Conservation (phyloP, 2,888 invertebrate species). For the Mesorhabditis sp. region DNA sequence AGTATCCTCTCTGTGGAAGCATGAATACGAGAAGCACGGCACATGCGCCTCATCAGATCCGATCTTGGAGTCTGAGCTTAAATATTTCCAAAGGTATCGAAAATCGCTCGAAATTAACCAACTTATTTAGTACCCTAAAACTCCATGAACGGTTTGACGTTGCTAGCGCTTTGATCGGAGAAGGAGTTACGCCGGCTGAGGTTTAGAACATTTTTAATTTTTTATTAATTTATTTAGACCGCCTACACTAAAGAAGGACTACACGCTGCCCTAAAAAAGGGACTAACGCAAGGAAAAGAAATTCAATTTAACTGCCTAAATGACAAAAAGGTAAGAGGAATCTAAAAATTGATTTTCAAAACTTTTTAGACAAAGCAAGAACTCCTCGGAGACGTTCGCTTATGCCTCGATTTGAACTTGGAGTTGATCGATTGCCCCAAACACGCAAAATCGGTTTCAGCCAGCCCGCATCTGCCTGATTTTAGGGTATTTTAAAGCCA, state of each 20-base stretch:
- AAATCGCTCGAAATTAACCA: not conserved
- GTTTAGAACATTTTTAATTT: constrained; percentile 8
- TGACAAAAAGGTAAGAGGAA: constrained; percentile 26
- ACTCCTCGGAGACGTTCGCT: constrained; percentile 27
- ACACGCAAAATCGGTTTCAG: not conserved
- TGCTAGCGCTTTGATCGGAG: not conserved
- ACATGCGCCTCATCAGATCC: constrained; percentile 32
- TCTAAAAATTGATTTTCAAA: not conserved
- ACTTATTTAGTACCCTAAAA: not conserved
- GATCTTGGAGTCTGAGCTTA: constrained; percentile 23
- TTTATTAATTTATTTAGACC: not conserved
- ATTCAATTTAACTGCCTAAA: constrained; percentile 31
- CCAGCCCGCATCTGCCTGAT: not conserved
- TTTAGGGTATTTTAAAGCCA: not conserved
- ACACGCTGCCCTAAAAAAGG: constrained; percentile 12
- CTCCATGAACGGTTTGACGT: not conserved
- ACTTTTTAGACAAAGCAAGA: constrained; percentile 20
- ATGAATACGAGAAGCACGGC: constrained; percentile 44
- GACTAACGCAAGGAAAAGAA: constrained; percentile 14
- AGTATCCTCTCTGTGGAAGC: constrained; percentile 35
- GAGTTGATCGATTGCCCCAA: constrained; percentile 22
- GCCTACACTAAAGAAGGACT: not conserved
- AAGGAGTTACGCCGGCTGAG: not conserved
- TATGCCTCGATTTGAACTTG: constrained; percentile 26
- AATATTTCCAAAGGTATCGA: constrained; percentile 27